Evolutionary conservation across 2,888 invertebrate species (phyloP).

Genomic region (Napeogenes sylphis): DNA sequence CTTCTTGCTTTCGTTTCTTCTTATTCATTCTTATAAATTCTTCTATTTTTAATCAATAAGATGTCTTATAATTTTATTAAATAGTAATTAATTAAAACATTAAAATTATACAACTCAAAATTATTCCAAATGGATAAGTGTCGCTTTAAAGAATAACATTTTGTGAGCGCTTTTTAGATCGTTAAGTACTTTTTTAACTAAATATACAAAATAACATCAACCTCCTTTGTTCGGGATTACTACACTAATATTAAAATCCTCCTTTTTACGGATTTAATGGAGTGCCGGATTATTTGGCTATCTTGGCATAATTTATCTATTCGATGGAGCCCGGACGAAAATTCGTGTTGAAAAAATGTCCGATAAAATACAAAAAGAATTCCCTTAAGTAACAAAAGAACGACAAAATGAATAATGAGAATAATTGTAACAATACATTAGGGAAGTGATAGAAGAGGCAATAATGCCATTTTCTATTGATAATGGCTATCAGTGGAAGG

Average conservation of each 20-base stretch:
- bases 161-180: constrained; percentile 2
- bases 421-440: constrained; percentile 55
- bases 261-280: constrained; percentile 66
- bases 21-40: no score
- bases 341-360: constrained; percentile 48
- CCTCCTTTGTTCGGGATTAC: constrained; percentile 46
- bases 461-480: constrained; percentile 34
- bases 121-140: no score
- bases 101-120: no score
- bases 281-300: constrained; percentile 57
- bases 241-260: constrained; percentile 68
- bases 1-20: no score
- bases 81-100: no score
- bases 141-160: no score
- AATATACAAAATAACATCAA: constrained; percentile 4
- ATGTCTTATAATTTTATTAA: no score
- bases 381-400: constrained; percentile 46
- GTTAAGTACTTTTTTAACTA: not conserved
- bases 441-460: constrained; percentile 47
- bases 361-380: constrained; percentile 52
- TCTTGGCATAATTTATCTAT: constrained; percentile 64
- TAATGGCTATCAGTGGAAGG: constrained; percentile 11
- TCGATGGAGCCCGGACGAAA: constrained; percentile 41
- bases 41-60: no score
- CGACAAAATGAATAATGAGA: constrained; percentile 51